These are phyloP conservation scores for Plumapathes pennacea DNA, from an alignment of 92 coral and sea anemone genomes.

Conservation along the genomic window DNA sequence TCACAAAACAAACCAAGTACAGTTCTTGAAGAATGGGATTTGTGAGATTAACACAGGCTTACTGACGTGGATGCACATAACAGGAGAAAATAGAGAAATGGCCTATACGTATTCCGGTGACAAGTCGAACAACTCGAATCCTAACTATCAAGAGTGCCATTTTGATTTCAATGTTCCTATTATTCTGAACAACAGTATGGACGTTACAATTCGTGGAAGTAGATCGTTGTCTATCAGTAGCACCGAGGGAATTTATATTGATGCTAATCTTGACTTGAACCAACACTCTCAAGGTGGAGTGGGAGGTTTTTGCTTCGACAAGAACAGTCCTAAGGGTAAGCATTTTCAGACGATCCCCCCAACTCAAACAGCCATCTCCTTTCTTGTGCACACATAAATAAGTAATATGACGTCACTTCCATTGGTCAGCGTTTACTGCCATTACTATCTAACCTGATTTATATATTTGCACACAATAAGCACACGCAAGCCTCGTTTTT, in stretches of 20 bases:
- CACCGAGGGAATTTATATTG: constrained; percentile 66
- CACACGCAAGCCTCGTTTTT: too few relatives aligned
- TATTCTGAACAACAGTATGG: constrained; percentile 55
- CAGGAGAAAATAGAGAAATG: constrained; percentile 29
- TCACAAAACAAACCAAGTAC: constrained; percentile 58
- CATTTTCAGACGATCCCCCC: too few relatives aligned
- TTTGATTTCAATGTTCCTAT: constrained; percentile 66
- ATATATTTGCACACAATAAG: too few relatives aligned
- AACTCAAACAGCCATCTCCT: too few relatives aligned
- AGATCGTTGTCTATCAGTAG: constrained; percentile 51
- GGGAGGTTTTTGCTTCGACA: too few relatives aligned
- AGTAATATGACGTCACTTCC: too few relatives aligned
- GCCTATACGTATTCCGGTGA: constrained; percentile 61
- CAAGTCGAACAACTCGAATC: not conserved
- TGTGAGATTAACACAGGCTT: constrained; percentile 54
- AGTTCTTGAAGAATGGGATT: constrained; percentile 54
- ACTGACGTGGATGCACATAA: constrained; percentile 57
- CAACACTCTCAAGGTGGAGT: too few relatives aligned
- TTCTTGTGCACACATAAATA: too few relatives aligned
- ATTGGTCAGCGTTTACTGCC: too few relatives aligned
- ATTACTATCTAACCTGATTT: too few relatives aligned
- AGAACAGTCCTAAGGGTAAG: too few relatives aligned
- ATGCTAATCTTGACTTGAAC: constrained; percentile 35
- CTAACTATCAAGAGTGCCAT: constrained; percentile 8
- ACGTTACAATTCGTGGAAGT: constrained; percentile 34